phyloP scores from a whole-genome alignment of 2,797 vertebrate genomes.

The Periophthalmus magnuspinnatus region DNA sequence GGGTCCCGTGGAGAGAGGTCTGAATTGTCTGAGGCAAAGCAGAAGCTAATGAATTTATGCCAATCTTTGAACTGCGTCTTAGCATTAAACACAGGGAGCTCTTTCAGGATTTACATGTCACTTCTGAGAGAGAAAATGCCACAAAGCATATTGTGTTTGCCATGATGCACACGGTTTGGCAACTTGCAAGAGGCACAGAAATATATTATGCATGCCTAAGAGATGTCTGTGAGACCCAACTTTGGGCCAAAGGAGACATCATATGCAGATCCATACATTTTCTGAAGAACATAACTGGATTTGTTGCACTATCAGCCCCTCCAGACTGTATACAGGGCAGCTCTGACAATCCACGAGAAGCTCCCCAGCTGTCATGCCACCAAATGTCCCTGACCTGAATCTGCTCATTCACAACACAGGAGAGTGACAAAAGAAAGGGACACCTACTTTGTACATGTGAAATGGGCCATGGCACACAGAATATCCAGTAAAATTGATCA shows the following conservation, averaged over 20 bases:
- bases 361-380: slow-evolving; percentile 63
- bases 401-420: slow-evolving; percentile 50
- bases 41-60: slow-evolving; percentile 29
- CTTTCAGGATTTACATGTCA: slow-evolving; percentile 3
- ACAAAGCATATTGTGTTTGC: slow-evolving; percentile 9
- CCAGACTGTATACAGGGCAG: slow-evolving; percentile 71
- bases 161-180: background rate
- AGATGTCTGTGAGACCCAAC: slow-evolving; percentile 10
- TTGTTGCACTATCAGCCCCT: slow-evolving; percentile 69
- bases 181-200: background rate
- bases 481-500: background rate
- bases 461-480: slow-evolving; percentile 36
- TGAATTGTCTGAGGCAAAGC: slow-evolving; percentile 16
- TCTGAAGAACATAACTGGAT: slow-evolving; percentile 70
- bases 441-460: slow-evolving; percentile 52
- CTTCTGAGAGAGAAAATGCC: slow-evolving; percentile 7
- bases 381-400: slow-evolving; percentile 77
- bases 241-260: slow-evolving; percentile 47
- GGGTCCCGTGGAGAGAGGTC: slow-evolving; percentile 27
- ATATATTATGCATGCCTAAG: slow-evolving; percentile 9
- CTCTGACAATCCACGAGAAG: slow-evolving; percentile 66
- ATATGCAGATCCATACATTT: slow-evolving; percentile 61
- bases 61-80: slow-evolving; percentile 22
- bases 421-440: slow-evolving; percentile 44
- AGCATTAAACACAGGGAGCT: background rate